These are phyloP conservation scores for Candoia aspera DNA, from an alignment of 2,113 vertebrate species.

Conservation along the genomic window DNA sequence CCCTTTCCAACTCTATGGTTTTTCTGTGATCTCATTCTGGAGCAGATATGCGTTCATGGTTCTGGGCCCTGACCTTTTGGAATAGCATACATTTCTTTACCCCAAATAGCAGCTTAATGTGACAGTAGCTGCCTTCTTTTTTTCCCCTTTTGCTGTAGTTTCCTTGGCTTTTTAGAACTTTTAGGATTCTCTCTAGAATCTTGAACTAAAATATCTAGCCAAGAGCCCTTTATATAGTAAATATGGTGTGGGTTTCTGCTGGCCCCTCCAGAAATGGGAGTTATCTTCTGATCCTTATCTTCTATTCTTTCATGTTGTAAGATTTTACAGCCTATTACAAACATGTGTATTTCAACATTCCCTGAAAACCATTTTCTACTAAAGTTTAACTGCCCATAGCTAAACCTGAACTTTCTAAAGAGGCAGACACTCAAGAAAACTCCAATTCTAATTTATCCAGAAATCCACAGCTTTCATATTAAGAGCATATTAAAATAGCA, in stretches of 20 bases:
- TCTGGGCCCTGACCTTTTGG: not conserved
- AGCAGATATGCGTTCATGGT: not conserved
- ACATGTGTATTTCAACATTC: not conserved
- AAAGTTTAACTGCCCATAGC: conserved; percentile 29
- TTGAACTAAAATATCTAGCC: not conserved
- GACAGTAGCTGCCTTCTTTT: not conserved
- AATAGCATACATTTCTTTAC: not conserved
- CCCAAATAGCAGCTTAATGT: not conserved
- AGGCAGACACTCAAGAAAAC: conserved; percentile 19
- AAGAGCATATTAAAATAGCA: conserved; percentile 29
- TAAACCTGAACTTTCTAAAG: conserved; percentile 26
- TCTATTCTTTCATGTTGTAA: not conserved
- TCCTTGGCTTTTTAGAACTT: not conserved
- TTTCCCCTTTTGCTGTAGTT: not conserved
- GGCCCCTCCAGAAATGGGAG: not conserved
- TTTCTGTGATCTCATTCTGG: not conserved
- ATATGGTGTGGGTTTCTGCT: not conserved
- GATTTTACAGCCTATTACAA: not conserved
- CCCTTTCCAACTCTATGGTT: not conserved
- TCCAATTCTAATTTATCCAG: rapidly evolving
- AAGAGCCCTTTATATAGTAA: not conserved
- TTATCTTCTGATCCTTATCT: too few species aligned
- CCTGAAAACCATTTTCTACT: conserved; percentile 6
- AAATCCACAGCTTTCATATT: conserved; percentile 35
- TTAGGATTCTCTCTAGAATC: not conserved